A percentile compares a stretch with the other conserved stretches of the same genome.
Conservation (phyloP, 1,140 invertebrate genomes). For the Eurosta solidaginis region DNA sequence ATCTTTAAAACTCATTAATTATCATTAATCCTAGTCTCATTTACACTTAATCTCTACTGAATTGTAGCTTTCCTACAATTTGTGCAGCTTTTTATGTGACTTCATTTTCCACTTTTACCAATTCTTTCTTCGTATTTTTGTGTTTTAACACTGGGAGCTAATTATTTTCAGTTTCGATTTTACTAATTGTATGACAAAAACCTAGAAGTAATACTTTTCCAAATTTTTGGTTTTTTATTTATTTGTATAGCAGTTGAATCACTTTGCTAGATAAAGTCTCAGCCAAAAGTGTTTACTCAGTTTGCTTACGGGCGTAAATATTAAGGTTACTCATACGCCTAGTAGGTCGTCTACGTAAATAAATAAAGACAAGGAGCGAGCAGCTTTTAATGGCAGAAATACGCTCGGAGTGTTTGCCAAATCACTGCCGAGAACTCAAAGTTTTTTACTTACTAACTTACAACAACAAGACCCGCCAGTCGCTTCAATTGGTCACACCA, state of each 20-base stretch:
- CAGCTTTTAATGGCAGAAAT: too few species aligned
- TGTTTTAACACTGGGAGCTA: neutral
- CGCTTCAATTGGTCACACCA: too few species aligned
- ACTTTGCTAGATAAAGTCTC: neutral
- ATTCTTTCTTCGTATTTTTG: neutral
- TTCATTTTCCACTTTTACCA: neutral
- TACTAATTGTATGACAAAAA: neutral
- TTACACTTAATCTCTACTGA: neutral
- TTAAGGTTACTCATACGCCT: neutral
- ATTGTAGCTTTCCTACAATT: neutral
- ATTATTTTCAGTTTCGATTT: neutral
- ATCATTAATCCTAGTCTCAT: slow-evolving; percentile 9
- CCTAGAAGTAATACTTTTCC: slow-evolving; percentile 2
- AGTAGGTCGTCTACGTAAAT: neutral
- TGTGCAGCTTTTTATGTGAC: neutral
- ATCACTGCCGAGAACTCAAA: too few species aligned
- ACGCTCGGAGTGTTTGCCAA: too few species aligned
- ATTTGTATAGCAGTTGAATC: neutral
- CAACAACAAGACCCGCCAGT: too few species aligned
- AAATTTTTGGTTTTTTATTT: neutral
- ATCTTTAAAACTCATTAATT: slow-evolving; percentile 6
- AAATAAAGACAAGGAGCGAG: too few species aligned
- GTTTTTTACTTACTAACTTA: too few species aligned
- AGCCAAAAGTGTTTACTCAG: neutral
- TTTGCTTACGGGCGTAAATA: neutral